A percentile compares a stretch with the other conserved stretches of the same genome.
Conservation (phyloP, 2,888 invertebrate genomes). For the Chymomyza fuscimana region DNA sequence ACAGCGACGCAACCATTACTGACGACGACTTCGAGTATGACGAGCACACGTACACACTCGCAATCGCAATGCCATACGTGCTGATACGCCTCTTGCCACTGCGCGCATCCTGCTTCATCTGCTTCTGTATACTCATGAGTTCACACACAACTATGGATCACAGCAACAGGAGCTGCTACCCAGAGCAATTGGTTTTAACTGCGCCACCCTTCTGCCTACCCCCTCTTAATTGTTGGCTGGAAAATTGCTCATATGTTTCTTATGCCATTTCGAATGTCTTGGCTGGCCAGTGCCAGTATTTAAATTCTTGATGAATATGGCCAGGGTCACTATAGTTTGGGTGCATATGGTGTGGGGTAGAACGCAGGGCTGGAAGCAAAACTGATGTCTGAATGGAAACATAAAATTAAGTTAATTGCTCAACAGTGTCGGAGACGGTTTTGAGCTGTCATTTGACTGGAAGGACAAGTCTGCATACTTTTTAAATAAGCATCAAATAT, state of each 20-base stretch:
- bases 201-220: no score
- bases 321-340: no score
- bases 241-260: conserved; percentile 43
- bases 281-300: no score
- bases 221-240: conserved; percentile 7
- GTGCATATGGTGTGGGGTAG: no score
- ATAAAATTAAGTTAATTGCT: conserved; percentile 37
- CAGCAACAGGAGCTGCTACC: conserved; percentile 16
- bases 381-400: conserved; percentile 14
- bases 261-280: no score
- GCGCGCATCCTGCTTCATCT: conserved; percentile 12
- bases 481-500: no score
- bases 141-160: conserved; percentile 16
- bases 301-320: no score
- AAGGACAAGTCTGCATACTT: no score
- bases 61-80: conserved; percentile 66
- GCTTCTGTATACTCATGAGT: conserved; percentile 10
- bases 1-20: neutral
- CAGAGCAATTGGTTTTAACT: neutral
- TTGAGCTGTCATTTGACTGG: no score
- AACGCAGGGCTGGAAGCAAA: no score
- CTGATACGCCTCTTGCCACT: conserved; percentile 53
- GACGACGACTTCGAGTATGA: conserved; percentile 40
- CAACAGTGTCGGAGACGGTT: no score
- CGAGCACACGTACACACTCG: conserved; percentile 56